Base-by-base conservation (phyloP, 2,888 invertebrate genomes). In the Hermodice carunculata region DNA sequence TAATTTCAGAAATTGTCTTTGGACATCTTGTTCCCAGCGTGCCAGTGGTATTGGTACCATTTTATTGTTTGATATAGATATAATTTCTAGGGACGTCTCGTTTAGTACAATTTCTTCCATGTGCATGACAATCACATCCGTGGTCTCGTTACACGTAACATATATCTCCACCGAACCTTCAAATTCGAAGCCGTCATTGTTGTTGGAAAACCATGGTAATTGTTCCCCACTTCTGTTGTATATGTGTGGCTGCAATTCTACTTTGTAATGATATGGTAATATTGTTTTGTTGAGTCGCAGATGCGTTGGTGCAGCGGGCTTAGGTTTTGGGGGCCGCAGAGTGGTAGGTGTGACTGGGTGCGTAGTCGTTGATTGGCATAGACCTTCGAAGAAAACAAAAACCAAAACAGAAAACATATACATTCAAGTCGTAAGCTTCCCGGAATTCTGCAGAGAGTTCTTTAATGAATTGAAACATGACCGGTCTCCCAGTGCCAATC, bases 221-320 rank as follows among this genome's bases (percentile, higher is more conserved):
- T n/a, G n/a, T n/a, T n/a, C n/a, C n/a, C n/a, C n/a, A n/a, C 29
- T 43, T 17, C 11, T 11, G 3, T 22, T 11, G 49, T 59, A 59
- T 17, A 59, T 19, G 6, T 43, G 11, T 1, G 59, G 59, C 17
- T 6, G 17, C 1, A 59, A 37, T 19, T 59, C 59, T 19, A 59
- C 49, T n/a, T 48, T 24, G 48, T 59, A 49, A 40, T 48, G 59
- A 11, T 19, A 59, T 5, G 58, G 58, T 46, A 46, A n/a, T 1
- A 58, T n/a, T 11, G 58, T 58, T 26, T 42, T 44, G 58, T 44
- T 44, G 19, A 58, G 58, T 4, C 58, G 11, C 19, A 24, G 22
- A 2, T 46, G 46, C 22, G 58, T 58, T 6, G 48, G 46, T 1
- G n/a, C n/a, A n/a, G 46, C 34, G 4, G 31, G 32, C 2, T 44